Evolutionary conservation across 2,113 vertebrate genomes (phyloP).

Genomic region (Hydropotes inermis): DNA sequence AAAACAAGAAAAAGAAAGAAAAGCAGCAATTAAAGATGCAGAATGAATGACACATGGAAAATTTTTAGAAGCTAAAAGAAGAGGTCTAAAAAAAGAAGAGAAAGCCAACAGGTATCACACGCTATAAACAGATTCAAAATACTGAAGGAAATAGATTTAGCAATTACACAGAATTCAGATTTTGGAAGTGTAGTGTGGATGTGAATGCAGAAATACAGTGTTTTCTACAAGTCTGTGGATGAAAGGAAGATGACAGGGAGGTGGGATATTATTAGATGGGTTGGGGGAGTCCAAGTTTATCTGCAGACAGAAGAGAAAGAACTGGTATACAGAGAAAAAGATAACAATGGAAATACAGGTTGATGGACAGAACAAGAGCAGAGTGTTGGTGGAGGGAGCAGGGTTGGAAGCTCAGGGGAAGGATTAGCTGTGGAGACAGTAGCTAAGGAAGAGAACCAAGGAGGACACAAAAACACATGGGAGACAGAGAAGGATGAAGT

Average conservation of each 20-base stretch:
- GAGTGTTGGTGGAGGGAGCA: not conserved
- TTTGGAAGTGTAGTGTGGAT: not conserved
- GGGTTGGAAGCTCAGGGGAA: not conserved
- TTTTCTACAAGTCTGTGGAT: not conserved
- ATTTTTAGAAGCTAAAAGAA: not conserved
- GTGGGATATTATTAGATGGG: not conserved
- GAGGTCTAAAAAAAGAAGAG: not conserved
- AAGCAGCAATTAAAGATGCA: not conserved
- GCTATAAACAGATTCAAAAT: not conserved
- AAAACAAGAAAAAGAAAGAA: not conserved
- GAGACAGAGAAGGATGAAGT: not conserved
- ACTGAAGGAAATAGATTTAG: not conserved
- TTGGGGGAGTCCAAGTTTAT: not conserved
- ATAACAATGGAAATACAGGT: not conserved
- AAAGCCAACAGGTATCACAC: not conserved
- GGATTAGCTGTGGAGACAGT: not conserved
- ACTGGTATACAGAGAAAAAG: not conserved
- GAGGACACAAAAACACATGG: not conserved
- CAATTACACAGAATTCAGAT: not conserved
- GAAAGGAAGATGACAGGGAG: not conserved
- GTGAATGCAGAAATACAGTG: not conserved
- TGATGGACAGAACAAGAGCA: not conserved
- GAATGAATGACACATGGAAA: not conserved
- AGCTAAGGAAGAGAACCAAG: not conserved
- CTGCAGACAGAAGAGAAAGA: not conserved